These are phyloP conservation scores for Zonotrichia albicollis DNA, from an alignment of 2,797 vertebrate genomes.

Conservation along the genomic window DNA sequence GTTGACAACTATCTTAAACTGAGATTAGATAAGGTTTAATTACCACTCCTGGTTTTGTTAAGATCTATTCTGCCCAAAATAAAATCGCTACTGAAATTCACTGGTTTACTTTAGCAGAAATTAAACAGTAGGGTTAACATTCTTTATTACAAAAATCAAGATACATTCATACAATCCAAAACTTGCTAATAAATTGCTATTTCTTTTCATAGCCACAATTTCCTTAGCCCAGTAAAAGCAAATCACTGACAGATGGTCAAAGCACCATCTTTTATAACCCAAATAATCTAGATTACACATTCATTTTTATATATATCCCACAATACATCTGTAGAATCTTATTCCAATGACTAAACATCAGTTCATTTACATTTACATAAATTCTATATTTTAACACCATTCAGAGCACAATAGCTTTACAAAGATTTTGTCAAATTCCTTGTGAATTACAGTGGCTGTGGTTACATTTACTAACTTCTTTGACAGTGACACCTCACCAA, in stretches of 20 bases:
- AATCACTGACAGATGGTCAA: not conserved
- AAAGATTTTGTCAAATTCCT: not conserved
- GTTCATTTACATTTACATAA: constrained; percentile 39
- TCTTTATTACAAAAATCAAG: constrained; percentile 53
- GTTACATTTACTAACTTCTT: not conserved
- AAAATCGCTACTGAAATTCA: not conserved
- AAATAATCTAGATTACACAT: constrained; percentile 35
- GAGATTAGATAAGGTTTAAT: not conserved
- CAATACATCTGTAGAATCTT: constrained; percentile 7
- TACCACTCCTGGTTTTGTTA: not conserved
- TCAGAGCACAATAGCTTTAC: not conserved
- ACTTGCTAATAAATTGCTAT: constrained; percentile 1
- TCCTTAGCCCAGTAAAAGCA: not conserved
- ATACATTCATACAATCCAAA: constrained; percentile 41
- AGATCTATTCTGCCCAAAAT: not conserved
- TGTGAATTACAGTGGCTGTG: not conserved
- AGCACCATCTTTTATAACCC: constrained; percentile 1
- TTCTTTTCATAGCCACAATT: not conserved
- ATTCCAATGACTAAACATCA: constrained; percentile 23
- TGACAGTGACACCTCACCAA: not conserved
- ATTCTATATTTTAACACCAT: constrained; percentile 17
- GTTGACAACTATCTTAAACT: not conserved
- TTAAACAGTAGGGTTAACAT: constrained; percentile 32
- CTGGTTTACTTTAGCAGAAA: constrained; percentile 8
- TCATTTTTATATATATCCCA: constrained; percentile 16